Evolutionary conservation across 2,888 invertebrate species (phyloP).

Genomic region (Fissipunctia ypsillon): DNA sequence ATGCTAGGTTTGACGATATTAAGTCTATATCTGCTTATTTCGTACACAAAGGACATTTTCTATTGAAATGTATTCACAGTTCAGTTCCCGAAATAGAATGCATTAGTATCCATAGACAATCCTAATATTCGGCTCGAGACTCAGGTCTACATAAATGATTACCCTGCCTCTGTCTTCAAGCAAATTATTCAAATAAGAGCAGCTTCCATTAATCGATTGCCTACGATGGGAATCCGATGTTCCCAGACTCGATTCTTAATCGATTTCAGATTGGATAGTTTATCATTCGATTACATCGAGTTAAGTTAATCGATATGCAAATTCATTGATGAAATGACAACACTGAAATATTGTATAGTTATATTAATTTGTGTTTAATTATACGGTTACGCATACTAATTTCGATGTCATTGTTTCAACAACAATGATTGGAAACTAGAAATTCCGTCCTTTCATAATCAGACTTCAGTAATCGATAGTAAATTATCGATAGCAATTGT

Average conservation of each 20-base stretch:
- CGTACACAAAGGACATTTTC: constrained; percentile 17
- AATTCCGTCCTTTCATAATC: constrained; percentile 3
- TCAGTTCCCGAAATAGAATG: constrained; percentile 43
- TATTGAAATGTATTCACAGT: constrained; percentile 34
- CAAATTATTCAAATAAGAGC: constrained; percentile 60
- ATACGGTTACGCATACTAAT: constrained; percentile 30
- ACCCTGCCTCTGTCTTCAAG: constrained; percentile 13
- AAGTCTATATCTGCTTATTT: background rate
- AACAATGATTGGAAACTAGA: constrained; percentile 33
- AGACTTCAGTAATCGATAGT: constrained; percentile 13
- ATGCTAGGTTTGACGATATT: background rate
- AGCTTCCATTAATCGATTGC: constrained; percentile 49
- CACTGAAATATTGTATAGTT: constrained; percentile 32
- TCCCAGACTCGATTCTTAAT: constrained; percentile 44
- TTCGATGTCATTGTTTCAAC: constrained; percentile 5
- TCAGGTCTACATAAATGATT: constrained; percentile 55
- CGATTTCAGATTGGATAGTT: constrained; percentile 41
- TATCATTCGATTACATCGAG: constrained; percentile 32
- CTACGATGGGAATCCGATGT: background rate
- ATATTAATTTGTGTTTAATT: constrained; percentile 53
- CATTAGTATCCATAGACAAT: constrained; percentile 49
- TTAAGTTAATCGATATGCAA: constrained; percentile 44
- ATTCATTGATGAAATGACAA: constrained; percentile 36
- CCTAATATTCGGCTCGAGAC: constrained; percentile 36
- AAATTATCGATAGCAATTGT: constrained; percentile 23